Evolutionary conservation across 2,888 invertebrate genomes (phyloP).

Genomic region (Lamellibrachia satsuma): DNA sequence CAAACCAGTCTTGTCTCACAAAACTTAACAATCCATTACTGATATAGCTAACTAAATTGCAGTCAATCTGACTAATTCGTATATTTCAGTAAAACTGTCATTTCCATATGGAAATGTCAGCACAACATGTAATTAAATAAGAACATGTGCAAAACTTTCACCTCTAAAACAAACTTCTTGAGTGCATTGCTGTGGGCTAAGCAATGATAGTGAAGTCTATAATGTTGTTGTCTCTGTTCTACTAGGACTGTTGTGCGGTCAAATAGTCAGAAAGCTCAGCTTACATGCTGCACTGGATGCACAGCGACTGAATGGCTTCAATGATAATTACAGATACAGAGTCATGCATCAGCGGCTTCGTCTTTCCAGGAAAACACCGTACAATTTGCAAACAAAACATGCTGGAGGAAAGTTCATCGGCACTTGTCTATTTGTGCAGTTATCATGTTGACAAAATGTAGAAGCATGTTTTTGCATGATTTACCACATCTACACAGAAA

Average conservation of each 20-base stretch:
- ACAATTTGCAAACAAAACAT: neutral
- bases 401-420: neutral
- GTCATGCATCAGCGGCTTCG: neutral
- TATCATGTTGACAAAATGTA: neutral
- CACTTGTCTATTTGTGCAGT: neutral
- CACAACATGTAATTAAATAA: neutral
- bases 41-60: neutral
- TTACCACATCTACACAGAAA: neutral
- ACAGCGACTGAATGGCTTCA: neutral
- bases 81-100: neutral
- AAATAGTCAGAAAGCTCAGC: neutral
- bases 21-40: neutral
- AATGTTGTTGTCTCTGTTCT: neutral
- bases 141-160: neutral
- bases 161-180: neutral
- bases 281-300: neutral
- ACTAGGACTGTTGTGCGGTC: neutral
- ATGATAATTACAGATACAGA: neutral
- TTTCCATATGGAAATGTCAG: neutral
- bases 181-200: neutral
- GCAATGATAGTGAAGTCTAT: neutral
- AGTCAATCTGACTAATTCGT: neutral
- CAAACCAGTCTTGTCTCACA: neutral
- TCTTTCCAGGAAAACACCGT: neutral
- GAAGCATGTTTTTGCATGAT: neutral